Base-by-base conservation (phyloP, 2,888 invertebrate genomes). In the Bellardia bayeri region DNA sequence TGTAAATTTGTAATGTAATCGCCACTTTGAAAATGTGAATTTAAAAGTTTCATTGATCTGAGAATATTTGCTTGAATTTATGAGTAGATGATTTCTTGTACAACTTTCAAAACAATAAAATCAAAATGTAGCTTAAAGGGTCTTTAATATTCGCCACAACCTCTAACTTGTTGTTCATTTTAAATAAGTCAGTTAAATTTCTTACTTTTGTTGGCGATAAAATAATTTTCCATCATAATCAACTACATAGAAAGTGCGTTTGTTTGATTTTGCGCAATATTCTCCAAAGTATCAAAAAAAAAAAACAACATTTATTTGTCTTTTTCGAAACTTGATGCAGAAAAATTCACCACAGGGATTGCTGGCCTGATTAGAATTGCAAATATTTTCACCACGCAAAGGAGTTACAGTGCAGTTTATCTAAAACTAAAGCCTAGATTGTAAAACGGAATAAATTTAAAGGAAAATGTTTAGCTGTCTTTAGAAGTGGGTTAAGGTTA, bases 221-320 rank as follows among this genome's bases (percentile, higher is more conserved):
- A 71, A 64, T 71, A 45, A 71, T 83, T 71, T 83, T 78, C 56
- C 54, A 75, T 63, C 14, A 82, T 69, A 69, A 76, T 71, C 56
- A 61, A 23, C 76, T 14, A 58, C 16, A 56, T n/a, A 54, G 45
- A 72, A 80, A 69, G 64, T 85, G 79, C 63, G 68, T 74, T 69
- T 23, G 13, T 40, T 72, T n/a, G 7, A 2, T 58, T 8, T 7
- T 56, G 23, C 16, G 3, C 51, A 64, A 8, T 11, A 45, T 74
- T 45, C n/a, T 33, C 58, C 30, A 58, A 58, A 58, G 23, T 2
- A 3, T 54, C 1, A 4, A 16, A 54, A 54, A 54, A 42, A 6
- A 54, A 6, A 13, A 54, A 54, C n/a, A 4, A n/a, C 5, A 16
- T n/a, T 7, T n/a, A n/a, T 54, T 54, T 54, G 51, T 54, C 13